Percentiles rank a stretch among this genome's conserved stretches.
Conservation (phyloP, 1,140 invertebrate species). For the Lasaia peninsularis region DNA sequence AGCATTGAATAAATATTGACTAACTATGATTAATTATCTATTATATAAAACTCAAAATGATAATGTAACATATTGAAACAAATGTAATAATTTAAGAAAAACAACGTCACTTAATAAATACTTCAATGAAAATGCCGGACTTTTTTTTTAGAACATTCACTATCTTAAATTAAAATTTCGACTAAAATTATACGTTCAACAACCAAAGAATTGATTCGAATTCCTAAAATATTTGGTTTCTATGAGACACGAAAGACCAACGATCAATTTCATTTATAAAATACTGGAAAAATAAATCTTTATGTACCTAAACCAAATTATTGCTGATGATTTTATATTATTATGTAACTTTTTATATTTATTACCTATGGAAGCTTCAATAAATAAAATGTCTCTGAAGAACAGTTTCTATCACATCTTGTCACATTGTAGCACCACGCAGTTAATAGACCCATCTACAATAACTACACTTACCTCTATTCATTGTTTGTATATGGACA, state of each 20-base stretch:
- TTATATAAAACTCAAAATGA: slow-evolving; percentile 6
- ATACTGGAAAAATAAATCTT: slow-evolving; percentile 55
- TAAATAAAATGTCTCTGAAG: slow-evolving; percentile 75
- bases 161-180: slow-evolving; percentile 18
- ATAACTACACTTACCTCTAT: slow-evolving; percentile 72
- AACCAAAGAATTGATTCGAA: slow-evolving; percentile 9
- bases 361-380: slow-evolving; percentile 69
- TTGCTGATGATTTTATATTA: slow-evolving; percentile 56
- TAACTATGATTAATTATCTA: slow-evolving; percentile 44
- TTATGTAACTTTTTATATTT: slow-evolving; percentile 58
- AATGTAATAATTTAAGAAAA: slow-evolving; percentile 9
- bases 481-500: slow-evolving; percentile 72
- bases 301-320: slow-evolving; percentile 55
- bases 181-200: slow-evolving; percentile 11
- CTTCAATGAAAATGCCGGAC: slow-evolving; percentile 6
- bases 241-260: slow-evolving; percentile 42
- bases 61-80: slow-evolving; percentile 9
- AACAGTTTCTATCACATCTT: slow-evolving; percentile 75
- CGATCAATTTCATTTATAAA: slow-evolving; percentile 35
- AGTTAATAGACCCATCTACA: slow-evolving; percentile 74
- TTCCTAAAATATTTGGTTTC: slow-evolving; percentile 38
- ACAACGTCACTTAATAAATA: slow-evolving; percentile 6
- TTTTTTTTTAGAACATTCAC: slow-evolving; percentile 8
- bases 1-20: slow-evolving; percentile 52
- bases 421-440: slow-evolving; percentile 75